A percentile compares a stretch with the other conserved stretches of the same genome.
Conservation (phyloP, 1,140 invertebrate species). For the Rhopalosiphum padi region DNA sequence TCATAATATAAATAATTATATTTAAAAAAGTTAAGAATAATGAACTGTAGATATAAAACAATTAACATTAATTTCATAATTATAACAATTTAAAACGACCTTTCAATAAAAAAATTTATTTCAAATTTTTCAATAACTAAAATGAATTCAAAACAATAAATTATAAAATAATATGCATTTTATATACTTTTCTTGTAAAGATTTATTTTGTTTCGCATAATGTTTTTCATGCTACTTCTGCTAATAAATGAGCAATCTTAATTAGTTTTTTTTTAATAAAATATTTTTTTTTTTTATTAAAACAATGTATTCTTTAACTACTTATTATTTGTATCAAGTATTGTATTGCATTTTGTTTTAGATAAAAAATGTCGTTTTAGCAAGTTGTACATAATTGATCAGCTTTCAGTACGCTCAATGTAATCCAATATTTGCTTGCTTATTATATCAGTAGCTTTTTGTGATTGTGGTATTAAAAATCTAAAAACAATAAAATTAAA, state of each 20-base stretch:
- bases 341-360: background rate
- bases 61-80: background rate
- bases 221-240: background rate
- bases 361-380: background rate
- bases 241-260: conserved; percentile 14
- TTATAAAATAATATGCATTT: background rate
- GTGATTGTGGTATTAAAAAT: conserved; percentile 91
- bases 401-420: conserved; percentile 48
- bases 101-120: background rate
- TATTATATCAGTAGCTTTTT: conserved; percentile 84
- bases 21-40: background rate
- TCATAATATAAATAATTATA: background rate
- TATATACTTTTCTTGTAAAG: background rate
- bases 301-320: background rate
- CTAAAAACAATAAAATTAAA: conserved; percentile 62
- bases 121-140: background rate
- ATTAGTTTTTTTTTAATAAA: background rate
- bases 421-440: conserved; percentile 70
- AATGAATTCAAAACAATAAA: background rate
- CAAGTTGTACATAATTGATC: background rate
- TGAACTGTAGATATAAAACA: background rate
- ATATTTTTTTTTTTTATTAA: background rate
- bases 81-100: background rate
- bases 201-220: background rate
- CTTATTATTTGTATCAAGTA: background rate